Evolutionary conservation across 2,888 invertebrate species (phyloP).

Genomic region (Cosmorhoe ocellata): DNA sequence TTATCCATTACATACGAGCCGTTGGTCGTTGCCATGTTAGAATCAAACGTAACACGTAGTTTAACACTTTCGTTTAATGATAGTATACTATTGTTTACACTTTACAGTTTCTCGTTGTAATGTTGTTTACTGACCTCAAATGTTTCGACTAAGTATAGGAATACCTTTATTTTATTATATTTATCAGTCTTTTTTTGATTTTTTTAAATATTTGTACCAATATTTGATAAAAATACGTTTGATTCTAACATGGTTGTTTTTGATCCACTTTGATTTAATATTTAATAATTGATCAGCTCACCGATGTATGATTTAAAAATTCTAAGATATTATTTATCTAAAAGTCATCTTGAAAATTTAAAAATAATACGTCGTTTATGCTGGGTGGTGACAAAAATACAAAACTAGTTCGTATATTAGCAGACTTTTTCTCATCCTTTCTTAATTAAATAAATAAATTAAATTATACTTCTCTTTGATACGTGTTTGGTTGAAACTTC

Average conservation of each 20-base stretch:
- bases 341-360: neutral
- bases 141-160: too few relatives aligned
- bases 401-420: constrained; percentile 13
- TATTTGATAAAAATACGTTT: constrained; percentile 4
- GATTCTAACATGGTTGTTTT: constrained; percentile 9
- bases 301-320: constrained; percentile 14
- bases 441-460: constrained; percentile 31
- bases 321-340: neutral
- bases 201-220: constrained; percentile 4
- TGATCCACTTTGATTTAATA: constrained; percentile 3
- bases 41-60: constrained; percentile 22
- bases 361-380: constrained; percentile 9
- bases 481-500: constrained; percentile 33
- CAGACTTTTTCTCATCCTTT: constrained; percentile 24
- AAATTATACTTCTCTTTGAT: constrained; percentile 28
- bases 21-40: constrained; percentile 31
- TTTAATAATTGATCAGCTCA: neutral
- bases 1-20: constrained; percentile 35
- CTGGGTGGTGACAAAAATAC: constrained; percentile 3
- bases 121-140: constrained; percentile 9
- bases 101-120: too few relatives aligned
- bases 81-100: too few relatives aligned
- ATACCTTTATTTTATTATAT: neutral
- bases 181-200: neutral
- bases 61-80: constrained; percentile 5